These are phyloP conservation scores for Tichodroma muraria DNA, from an alignment of 2,113 vertebrate genomes.

Conservation along the genomic window DNA sequence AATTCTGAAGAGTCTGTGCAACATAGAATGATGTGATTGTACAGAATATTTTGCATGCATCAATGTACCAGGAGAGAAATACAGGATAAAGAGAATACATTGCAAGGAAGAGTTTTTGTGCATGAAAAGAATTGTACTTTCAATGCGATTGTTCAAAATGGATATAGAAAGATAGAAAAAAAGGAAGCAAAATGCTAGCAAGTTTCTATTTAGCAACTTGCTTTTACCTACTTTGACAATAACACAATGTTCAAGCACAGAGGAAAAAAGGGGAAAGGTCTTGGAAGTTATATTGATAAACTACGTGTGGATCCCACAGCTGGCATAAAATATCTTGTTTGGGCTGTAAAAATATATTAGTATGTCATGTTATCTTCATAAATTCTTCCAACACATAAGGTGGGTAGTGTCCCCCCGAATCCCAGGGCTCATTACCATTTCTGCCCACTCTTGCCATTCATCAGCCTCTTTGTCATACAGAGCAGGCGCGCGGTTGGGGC, in stretches of 20 bases:
- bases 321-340: constrained; percentile 78
- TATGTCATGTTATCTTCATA: constrained; percentile 81
- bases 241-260: constrained; percentile 25
- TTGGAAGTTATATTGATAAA: constrained; percentile 76
- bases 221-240: constrained; percentile 55
- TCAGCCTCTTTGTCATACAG: constrained; percentile 66
- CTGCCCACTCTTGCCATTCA: constrained; percentile 57
- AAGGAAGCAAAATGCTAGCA: neutral
- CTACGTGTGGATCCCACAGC: constrained; percentile 69
- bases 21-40: neutral
- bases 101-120: neutral
- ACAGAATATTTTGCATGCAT: neutral
- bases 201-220: neutral
- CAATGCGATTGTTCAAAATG: neutral
- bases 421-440: constrained; percentile 69
- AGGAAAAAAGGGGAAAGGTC: constrained; percentile 65
- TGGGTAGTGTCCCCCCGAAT: constrained; percentile 65
- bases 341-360: constrained; percentile 82
- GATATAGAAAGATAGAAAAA: neutral
- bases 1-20: neutral
- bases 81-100: neutral
- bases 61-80: neutral
- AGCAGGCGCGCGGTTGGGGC: constrained; percentile 49
- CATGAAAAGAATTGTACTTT: neutral
- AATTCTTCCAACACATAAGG: constrained; percentile 75